Percentiles rank a stretch among this genome's conserved stretches.
Evolutionary conservation across 2,797 vertebrate species (phyloP).

Genomic region (Tamandua tetradactyla): DNA sequence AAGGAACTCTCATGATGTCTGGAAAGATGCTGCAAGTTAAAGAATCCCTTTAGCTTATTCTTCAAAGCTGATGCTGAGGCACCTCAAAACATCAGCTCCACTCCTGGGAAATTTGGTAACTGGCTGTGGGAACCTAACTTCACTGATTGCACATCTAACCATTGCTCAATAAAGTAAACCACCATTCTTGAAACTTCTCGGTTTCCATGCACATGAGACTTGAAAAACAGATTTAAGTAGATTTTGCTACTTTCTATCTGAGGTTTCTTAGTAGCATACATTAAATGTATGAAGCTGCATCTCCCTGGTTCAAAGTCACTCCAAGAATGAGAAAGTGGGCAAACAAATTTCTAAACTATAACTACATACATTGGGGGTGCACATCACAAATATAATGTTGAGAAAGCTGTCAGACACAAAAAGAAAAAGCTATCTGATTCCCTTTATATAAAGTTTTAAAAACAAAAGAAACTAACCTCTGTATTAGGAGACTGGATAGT

Average conservation of each 20-base stretch:
- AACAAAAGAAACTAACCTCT: background rate
- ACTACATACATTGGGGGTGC: background rate
- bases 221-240: background rate
- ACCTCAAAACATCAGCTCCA: background rate
- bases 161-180: conserved; percentile 30
- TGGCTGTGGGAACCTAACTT: background rate
- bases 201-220: background rate
- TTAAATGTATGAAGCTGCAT: background rate
- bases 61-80: background rate
- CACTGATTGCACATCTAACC: conserved; percentile 17
- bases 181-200: background rate
- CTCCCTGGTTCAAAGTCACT: background rate
- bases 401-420: background rate
- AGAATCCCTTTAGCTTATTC: background rate
- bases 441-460: background rate
- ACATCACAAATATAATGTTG: background rate
- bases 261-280: background rate
- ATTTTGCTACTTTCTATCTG: background rate
- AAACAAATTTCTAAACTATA: background rate
- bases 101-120: conserved; percentile 47
- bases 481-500: background rate
- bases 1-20: background rate
- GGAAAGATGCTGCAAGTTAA: background rate
- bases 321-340: background rate
- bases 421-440: too few species aligned